These are phyloP conservation scores for Camponotus pennsylvanicus DNA, from an alignment of 1,140 invertebrate species.

Conservation along the genomic window DNA sequence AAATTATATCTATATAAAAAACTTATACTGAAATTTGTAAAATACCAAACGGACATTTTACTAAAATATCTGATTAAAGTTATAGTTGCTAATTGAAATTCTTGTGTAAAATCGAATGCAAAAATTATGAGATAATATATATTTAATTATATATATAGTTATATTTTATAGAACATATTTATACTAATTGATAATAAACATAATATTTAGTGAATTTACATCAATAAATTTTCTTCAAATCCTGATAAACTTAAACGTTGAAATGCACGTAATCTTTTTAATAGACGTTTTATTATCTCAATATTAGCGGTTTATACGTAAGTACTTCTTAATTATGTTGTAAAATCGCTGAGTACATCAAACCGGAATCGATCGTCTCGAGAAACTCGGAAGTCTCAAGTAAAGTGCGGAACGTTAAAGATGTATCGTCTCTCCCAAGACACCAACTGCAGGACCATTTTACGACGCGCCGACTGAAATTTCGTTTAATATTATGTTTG, in stretches of 20 bases:
- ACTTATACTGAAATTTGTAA: not conserved
- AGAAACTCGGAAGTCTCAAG: not conserved
- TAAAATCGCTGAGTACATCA: slow-evolving; percentile 30
- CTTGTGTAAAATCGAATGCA: not conserved
- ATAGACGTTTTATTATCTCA: not conserved
- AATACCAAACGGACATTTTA: not conserved
- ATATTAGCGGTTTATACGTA: not conserved
- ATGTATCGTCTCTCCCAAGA: not conserved
- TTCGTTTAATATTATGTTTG: slow-evolving; percentile 42
- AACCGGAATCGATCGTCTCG: slow-evolving; percentile 11
- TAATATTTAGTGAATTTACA: not conserved
- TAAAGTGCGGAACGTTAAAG: not conserved
- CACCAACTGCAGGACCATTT: not conserved
- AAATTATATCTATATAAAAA: not conserved
- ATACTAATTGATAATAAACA: not conserved
- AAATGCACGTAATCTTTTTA: not conserved
- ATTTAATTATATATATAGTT: not conserved
- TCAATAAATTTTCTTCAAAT: not conserved
- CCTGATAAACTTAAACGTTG: not conserved
- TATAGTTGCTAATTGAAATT: slow-evolving; percentile 5
- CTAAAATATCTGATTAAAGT: not conserved
- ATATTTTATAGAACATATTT: not conserved
- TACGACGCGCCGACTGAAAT: slow-evolving; percentile 26
- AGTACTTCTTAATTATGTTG: slow-evolving; percentile 20
- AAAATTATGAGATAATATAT: not conserved